These are phyloP conservation scores for Bellardia pandia DNA, from an alignment of 2,888 invertebrate genomes.

Conservation along the genomic window DNA sequence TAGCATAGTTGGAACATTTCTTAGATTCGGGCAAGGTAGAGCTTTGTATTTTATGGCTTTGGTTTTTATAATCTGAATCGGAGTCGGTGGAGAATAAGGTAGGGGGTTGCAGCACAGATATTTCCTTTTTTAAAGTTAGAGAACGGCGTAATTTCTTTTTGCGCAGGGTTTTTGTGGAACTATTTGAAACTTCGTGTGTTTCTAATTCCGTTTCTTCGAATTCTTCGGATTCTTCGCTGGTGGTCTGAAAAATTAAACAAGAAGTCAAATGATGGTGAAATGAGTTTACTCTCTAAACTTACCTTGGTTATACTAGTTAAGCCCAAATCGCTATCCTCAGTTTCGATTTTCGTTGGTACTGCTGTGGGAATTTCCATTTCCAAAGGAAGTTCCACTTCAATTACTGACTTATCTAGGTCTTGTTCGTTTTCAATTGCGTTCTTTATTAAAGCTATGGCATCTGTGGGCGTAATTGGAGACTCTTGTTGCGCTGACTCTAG, in stretches of 20 bases:
- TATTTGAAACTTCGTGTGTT: conserved; percentile 76
- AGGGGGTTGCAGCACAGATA: conserved; percentile 78
- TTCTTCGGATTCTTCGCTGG: conserved; percentile 80
- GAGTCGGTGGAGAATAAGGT: conserved; percentile 77
- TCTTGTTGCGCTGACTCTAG: conserved; percentile 53
- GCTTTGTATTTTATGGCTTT: not conserved
- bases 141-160: conserved; percentile 81
- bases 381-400: conserved; percentile 59
- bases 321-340: conserved; percentile 56
- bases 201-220: conserved; percentile 76
- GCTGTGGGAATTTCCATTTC: conserved; percentile 14
- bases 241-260: conserved; percentile 74
- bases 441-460: conserved; percentile 47
- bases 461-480: not conserved
- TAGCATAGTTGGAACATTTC: no score
- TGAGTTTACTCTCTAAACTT: not conserved
- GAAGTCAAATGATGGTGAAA: not conserved
- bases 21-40: conserved; percentile 37
- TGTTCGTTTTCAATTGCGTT: conserved; percentile 31
- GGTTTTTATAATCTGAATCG: conserved; percentile 77
- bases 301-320: conserved; percentile 64
- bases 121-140: conserved; percentile 80
- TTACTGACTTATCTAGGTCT: conserved; percentile 10
- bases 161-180: conserved; percentile 77
- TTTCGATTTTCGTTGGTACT: not conserved